Evolutionary conservation across 2,113 vertebrate genomes (phyloP), one percentile per base, ranked within the genome.

Genomic region (Hylia prasina): DNA sequence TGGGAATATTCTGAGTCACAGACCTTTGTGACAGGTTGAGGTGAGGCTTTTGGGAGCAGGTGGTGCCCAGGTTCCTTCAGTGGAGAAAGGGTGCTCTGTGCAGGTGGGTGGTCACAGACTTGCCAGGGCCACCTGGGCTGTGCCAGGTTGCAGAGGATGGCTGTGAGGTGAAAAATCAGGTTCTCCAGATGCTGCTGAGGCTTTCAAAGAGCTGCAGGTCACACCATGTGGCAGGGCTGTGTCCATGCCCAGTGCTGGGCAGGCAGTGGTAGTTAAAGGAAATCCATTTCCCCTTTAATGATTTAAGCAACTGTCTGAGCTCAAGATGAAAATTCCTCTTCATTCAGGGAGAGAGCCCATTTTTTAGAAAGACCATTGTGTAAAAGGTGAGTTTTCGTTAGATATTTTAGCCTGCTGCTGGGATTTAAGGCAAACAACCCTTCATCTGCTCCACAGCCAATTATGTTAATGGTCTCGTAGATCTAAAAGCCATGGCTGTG

Each of bases 401-500:
- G 92, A 42, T 87, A 88, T 93, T 96, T 96, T 83, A 95, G 86
- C 87, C 71, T 72, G 44, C 88, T 85, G 80, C 88, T 82, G 93
- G 70, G 91, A 96, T 97, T 97, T 96, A 95, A 97, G 92, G 95
- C 91, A 97, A 97, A 97, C 94, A 92, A 71, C 89, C 81, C 96
- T 95, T 88, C 81, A 77, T 96, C 86, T 92, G 69, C 94, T 96
- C 83, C 94, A 72, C 80, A 96, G 86, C 93, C 97, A 97, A 97
- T 98, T 98, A 98, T 95, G 91, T 93, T 97, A 98, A 98, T 97
- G 63, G 60, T 58, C 27, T 82, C 54, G 2, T 77, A 95, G 96
- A 96, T 89, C 76, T 97, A n/a, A 96, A 92, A 97, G 89, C 93
- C 56, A 8, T 56, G 94, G 60, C 94, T 2, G 3, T 90, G 66